Evolutionary conservation across 2,888 invertebrate genomes (phyloP), one percentile per base, ranked within the genome.

Genomic region (Apamea sordens): DNA sequence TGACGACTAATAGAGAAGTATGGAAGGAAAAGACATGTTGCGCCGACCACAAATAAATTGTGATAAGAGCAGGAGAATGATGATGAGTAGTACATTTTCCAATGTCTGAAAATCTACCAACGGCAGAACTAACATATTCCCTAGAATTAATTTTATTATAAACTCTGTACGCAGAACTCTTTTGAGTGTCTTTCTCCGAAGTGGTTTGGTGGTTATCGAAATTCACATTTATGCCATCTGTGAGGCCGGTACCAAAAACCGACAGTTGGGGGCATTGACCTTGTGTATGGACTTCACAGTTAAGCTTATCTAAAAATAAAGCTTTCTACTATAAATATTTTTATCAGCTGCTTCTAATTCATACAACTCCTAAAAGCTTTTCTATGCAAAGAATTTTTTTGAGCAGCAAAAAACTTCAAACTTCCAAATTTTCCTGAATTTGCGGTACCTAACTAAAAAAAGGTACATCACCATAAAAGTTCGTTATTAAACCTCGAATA

Each of bases 241-340:
- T 32, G 72, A 21, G 15, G 64, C 80, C 61, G n/a, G 79, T 72
- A 56, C 64, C 84, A 13, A 84, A 83, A 83, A 84, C 72, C 44
- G 72, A 83, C 59, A 79, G 84, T 79, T 84, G 75, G 44, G 79
- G 15, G 64, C 72, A 75, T 53, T 84, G 75, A 79, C 59, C 84
- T 69, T 47, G 28, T 63, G 41, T 69, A 18, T 61, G 36, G 36
- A 47, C 36, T 71, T 32, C 21, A 64, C 21, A 68, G 41, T 68
- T 50, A 78, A 47, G 24, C 36, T 64, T 5, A 7, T 5, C 5
- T n/a, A 15, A n/a, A 73, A 53, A 8, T 21, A 44, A 53, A 65
- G 41, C 32, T 44, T 15, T 44, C 5, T 21, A 32, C 2, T 1
- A 59, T 10, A 59, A 36, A 56, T 64, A 11, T 56, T 56, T 56